Percentiles rank a stretch among this genome's conserved stretches.
These are phyloP conservation scores for Amblyopsis rosae DNA, from an alignment of 2,113 vertebrate genomes.

Conservation along the genomic window DNA sequence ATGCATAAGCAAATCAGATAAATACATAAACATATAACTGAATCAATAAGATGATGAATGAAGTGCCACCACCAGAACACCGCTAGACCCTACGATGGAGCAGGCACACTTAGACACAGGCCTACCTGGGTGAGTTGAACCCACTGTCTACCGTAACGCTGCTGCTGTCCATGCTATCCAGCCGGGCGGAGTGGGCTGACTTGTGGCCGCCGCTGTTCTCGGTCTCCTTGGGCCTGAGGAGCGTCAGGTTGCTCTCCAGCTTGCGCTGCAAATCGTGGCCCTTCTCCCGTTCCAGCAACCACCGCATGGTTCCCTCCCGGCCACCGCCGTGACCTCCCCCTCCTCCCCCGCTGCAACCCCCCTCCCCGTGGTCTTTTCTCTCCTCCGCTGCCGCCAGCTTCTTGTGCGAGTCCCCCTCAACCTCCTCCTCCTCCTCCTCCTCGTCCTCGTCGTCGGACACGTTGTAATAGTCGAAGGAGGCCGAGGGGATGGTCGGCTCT, in stretches of 20 bases:
- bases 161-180: slow-evolving; percentile 99
- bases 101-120: slow-evolving; percentile 8
- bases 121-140: slow-evolving; percentile 99
- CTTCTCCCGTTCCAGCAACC: slow-evolving; percentile 95
- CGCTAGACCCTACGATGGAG: neutral
- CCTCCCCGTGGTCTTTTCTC: slow-evolving; percentile 79
- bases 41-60: no score
- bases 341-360: slow-evolving; percentile 80
- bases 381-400: slow-evolving; percentile 81
- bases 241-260: slow-evolving; percentile 95
- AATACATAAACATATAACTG: no score
- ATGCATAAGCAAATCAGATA: no score
- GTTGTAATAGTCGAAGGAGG: slow-evolving; percentile 97
- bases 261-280: slow-evolving; percentile 95
- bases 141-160: slow-evolving; percentile 99
- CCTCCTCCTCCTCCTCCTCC: slow-evolving; percentile 85
- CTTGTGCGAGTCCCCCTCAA: slow-evolving; percentile 84
- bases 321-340: slow-evolving; percentile 79
- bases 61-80: no score
- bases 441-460: slow-evolving; percentile 94
- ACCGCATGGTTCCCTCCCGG: slow-evolving; percentile 95
- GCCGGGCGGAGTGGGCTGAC: slow-evolving; percentile 92
- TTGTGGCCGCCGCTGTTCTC: slow-evolving; percentile 93
- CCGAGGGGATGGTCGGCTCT: slow-evolving; percentile 82
- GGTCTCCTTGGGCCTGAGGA: slow-evolving; percentile 93